Evolutionary conservation across 2,113 vertebrate species (phyloP).

Genomic region (Morone chrysops): DNA sequence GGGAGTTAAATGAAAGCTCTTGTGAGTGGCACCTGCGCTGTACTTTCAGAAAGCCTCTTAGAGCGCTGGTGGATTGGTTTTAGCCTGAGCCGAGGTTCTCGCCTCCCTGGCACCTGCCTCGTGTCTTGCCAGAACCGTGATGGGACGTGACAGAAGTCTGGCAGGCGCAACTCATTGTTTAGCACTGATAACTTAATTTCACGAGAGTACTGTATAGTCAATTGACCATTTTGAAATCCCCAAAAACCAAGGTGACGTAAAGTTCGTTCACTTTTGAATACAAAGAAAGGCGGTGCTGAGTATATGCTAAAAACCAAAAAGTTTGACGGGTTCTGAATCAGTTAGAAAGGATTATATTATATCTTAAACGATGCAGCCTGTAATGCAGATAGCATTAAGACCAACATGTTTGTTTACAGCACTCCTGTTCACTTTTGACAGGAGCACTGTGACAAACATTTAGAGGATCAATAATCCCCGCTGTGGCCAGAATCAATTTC

Average conservation of each 20-base stretch:
- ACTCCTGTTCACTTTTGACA: conserved; percentile 69
- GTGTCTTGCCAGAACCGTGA: conserved; percentile 77
- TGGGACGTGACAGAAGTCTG: conserved; percentile 80
- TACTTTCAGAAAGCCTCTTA: conserved; percentile 83
- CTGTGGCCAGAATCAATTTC: conserved; percentile 82
- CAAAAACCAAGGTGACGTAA: conserved; percentile 23
- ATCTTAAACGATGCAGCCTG: conserved; percentile 30
- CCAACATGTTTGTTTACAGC: conserved; percentile 58
- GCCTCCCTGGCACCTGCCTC: conserved; percentile 76
- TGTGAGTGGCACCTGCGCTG: conserved; percentile 75
- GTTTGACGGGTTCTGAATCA: conserved; percentile 30
- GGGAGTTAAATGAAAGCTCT: conserved; percentile 66
- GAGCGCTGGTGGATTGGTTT: conserved; percentile 78
- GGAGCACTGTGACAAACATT: conserved; percentile 73
- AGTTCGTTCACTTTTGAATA: conserved; percentile 29
- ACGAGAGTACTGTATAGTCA: conserved; percentile 35
- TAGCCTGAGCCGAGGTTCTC: conserved; percentile 78
- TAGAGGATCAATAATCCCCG: conserved; percentile 80
- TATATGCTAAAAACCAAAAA: conserved; percentile 29
- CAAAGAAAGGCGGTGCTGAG: conserved; percentile 11
- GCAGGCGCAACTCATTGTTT: conserved; percentile 73
- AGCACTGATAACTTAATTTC: conserved; percentile 75
- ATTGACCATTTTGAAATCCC: conserved; percentile 60
- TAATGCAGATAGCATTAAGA: conserved; percentile 48
- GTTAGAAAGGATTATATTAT: conserved; percentile 39